Conservation (phyloP, 2,797 vertebrate genomes). For the Apogon hyalosoma region DNA sequence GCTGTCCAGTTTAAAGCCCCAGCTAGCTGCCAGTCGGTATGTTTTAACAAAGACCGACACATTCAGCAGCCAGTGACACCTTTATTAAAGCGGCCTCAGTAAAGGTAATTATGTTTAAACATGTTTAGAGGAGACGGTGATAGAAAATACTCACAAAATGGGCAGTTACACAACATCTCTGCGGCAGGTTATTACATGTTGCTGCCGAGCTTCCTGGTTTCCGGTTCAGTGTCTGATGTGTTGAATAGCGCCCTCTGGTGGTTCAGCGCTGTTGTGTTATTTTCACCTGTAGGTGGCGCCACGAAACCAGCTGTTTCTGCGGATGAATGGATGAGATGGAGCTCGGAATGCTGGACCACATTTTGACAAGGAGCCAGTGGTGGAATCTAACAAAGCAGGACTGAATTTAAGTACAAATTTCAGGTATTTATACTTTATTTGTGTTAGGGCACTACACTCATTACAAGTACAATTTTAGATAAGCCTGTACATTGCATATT, state of each 20-base stretch:
- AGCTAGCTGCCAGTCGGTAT: not conserved
- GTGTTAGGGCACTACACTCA: too few relatives aligned
- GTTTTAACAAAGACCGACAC: not conserved
- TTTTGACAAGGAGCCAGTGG: not conserved
- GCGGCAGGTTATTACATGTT: slow-evolving; percentile 32
- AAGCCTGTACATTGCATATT: too few relatives aligned
- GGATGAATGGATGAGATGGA: not conserved
- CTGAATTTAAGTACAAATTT: too few relatives aligned
- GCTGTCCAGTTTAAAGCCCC: slow-evolving; percentile 14
- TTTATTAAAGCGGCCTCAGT: fast-evolving
- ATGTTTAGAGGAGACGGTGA: not conserved
- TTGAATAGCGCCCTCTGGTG: slow-evolving; percentile 58
- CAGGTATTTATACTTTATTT: too few relatives aligned
- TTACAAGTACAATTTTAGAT: too few relatives aligned
- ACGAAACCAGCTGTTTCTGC: slow-evolving; percentile 18
- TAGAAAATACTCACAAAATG: slow-evolving; percentile 60
- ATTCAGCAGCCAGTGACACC: fast-evolving
- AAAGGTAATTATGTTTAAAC: not conserved
- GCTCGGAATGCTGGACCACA: not conserved
- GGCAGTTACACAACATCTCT: slow-evolving; percentile 66
- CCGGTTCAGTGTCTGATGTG: slow-evolving; percentile 40
- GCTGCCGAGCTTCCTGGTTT: slow-evolving; percentile 21
- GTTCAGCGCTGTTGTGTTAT: fast-evolving
- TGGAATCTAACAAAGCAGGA: too few relatives aligned
- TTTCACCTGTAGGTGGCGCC: slow-evolving; percentile 60